Evolutionary conservation across 2,113 vertebrate genomes (phyloP), one percentile per base, ranked within the genome.

Genomic region (Theropithecus gelada): DNA sequence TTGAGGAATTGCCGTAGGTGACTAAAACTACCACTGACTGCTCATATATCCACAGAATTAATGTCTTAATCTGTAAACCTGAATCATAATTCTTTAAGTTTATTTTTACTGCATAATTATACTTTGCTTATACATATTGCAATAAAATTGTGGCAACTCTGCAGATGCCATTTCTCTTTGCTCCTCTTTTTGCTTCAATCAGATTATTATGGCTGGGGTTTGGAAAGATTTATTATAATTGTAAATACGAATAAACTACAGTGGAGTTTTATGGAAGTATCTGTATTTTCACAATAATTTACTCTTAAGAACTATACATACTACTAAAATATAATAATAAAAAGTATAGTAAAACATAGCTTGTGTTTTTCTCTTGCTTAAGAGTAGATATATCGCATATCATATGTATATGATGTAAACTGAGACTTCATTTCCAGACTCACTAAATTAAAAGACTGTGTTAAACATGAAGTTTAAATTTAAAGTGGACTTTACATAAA

Each of bases 221-320:
- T 96, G 1, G 6, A 87, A 70, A 96, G 94, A 43, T 96, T 97
- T 97, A 97, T 93, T 97, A 10, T 61, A 68, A 92, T 96, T 96
- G 84, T 93, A 95, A 98, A 96, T 92, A 96, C 61, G 95, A 98
- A 97, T 92, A 98, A 97, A 94, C 50, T 86, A 52, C 83, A 94
- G 30, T 11, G 18, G 14, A 88, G 8, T 97, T 97, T 98, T 98
- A 95, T 97, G 48, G 85, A 59, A 88, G 11, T 92, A 88, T 91
- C 89, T 96, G 25, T 95, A 61, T 96, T 94, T 89, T 85, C 92
- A 95, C 2, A 9, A 23, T 92, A 83, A 92, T 97, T 96, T 98
- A n/a, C 40, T 95, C 23, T 87, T 87, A 75, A 82, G 27, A 95
- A 90, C 16, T n/a, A 57, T 76, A 50, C 2, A 40, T 94, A 90